Base-by-base conservation (phyloP, 2,113 vertebrate genomes). In the Formicarius rufipectus region DNA sequence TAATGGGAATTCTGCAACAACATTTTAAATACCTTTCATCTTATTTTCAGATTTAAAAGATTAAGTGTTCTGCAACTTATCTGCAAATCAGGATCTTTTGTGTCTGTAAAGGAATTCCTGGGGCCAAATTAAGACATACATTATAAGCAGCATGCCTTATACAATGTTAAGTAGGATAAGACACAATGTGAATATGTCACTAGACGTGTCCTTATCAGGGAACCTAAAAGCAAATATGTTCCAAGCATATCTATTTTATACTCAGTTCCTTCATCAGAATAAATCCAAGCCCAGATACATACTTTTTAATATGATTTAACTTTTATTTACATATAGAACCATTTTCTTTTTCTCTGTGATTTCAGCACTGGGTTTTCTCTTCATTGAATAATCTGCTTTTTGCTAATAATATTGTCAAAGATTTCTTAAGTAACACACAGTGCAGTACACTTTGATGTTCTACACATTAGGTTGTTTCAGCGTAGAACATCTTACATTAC, bases 1-100 rank as follows among this genome's bases (percentile, higher is more conserved):
- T 91, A 84, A 79, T 37, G 74, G 69, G 78, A 93, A 83, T 56
- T 90, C 71, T 93, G 58, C 93, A 86, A 76, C n/a, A 37, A 64
- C 53, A 69, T 3, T 92, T 95, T 93, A 91, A 90, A 94, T 88
- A 91, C 25, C 45, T 96, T 97, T 94, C 92, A 89, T 90, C 84
- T 87, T 74, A 47, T 76, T 92, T 93, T 71, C 37, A 89, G 87
- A 79, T 93, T 95, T 88, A 87, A 95, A 90, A 92, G 85, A 95
- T 89, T 89, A 88, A 87, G 17, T 47, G 53, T 71, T 95, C 59
- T 73, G 47, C 59, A 89, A 53, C 23, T 94, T 96, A 86, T 87
- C 80, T 87, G 45, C 62, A 89, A 84, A 89, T 77, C 45, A 53
- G 37, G n/a, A 86, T 72, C 49, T 69, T 86, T 58, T 58, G 18